Evolutionary conservation across 2,797 vertebrate species (phyloP), one percentile per base, ranked within the genome.

Genomic region (Sebastes steindachneri): DNA sequence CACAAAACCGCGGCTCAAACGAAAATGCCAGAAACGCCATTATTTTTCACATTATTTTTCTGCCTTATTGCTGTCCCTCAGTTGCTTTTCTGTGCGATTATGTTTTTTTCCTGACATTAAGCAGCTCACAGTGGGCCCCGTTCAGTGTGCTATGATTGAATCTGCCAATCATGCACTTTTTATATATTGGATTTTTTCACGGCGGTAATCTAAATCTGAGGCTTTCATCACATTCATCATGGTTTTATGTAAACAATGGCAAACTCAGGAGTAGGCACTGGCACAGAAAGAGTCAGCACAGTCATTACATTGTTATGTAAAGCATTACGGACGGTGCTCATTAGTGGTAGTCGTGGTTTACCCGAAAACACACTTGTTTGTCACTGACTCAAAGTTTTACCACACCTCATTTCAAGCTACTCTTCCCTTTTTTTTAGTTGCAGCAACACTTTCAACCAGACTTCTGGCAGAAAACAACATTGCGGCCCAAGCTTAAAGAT

Each of bases 81-180:
- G 35, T 33, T 68, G 37, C 37, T 64, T 79, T 19, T 83, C 66
- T 53, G 62, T 12, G 68, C 63, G 9, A 73, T 78, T 75, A 60
- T 57, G 55, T 73, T 59, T 78, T 79, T 65, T 51, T 67, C n/a
- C 37, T 74, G 58, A 82, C 25, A 35, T 73, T 63, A 75, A 78
- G 68, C 62, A 74, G 28, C 82, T 81, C 73, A 80, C 68, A 65
- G 45, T 45, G 74, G 25, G 77, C 33, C 5, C 3, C 0, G 17
- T 45, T 57, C 54, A 23, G 12, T 29, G 31, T 75, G n/a, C 80
- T 62, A 31, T 73, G 80, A 83, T 29, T 82, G 51, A 73, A 80
- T 68, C 7, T 78, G 76, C 26, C 84, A 80, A 55, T 87, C 53
- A 63, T 15, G 25, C 12, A 72, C 11, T 75, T 82, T 69, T 68